These are phyloP conservation scores for Hyles euphorbiae DNA, from an alignment of 1,140 invertebrate genomes.

Conservation along the genomic window DNA sequence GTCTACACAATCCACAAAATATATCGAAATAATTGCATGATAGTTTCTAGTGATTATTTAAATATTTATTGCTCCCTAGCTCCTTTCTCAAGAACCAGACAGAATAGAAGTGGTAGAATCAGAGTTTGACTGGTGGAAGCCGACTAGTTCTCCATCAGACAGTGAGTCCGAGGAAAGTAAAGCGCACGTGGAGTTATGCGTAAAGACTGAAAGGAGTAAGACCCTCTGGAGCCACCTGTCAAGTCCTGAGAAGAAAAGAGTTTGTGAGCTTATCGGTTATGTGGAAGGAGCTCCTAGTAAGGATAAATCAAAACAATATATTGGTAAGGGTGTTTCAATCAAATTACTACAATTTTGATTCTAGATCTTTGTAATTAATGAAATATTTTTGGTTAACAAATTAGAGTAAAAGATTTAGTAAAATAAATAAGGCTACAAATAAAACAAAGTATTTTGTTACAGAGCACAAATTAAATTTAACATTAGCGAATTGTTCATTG, in stretches of 20 bases:
- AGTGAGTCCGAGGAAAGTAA: slow-evolving; percentile 42
- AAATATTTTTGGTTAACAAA: too few relatives aligned
- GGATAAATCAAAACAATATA: slow-evolving; percentile 77
- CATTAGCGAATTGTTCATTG: slow-evolving; percentile 84
- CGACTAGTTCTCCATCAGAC: slow-evolving; percentile 41
- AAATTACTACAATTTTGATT: too few relatives aligned
- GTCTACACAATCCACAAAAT: neutral
- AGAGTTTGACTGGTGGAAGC: slow-evolving; percentile 74
- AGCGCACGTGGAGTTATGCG: slow-evolving; percentile 49
- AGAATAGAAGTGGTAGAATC: slow-evolving; percentile 72
- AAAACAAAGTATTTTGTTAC: slow-evolving; percentile 36
- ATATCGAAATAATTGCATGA: neutral
- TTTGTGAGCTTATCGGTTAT: slow-evolving; percentile 79
- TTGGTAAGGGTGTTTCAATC: slow-evolving; percentile 53
- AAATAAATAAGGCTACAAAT: too few relatives aligned
- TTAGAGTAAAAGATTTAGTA: too few relatives aligned
- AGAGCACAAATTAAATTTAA: slow-evolving; percentile 89
- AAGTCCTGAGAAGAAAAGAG: slow-evolving; percentile 78
- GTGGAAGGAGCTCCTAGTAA: slow-evolving; percentile 55
- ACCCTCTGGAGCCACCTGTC: slow-evolving; percentile 81
- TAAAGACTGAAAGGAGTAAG: slow-evolving; percentile 71
- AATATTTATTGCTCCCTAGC: slow-evolving; percentile 40
- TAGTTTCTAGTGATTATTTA: neutral
- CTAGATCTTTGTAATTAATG: too few relatives aligned
- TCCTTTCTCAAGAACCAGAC: slow-evolving; percentile 76